phyloP scores from a whole-genome alignment of 1,140 invertebrate species.

The Tetranychus urticae region DNA sequence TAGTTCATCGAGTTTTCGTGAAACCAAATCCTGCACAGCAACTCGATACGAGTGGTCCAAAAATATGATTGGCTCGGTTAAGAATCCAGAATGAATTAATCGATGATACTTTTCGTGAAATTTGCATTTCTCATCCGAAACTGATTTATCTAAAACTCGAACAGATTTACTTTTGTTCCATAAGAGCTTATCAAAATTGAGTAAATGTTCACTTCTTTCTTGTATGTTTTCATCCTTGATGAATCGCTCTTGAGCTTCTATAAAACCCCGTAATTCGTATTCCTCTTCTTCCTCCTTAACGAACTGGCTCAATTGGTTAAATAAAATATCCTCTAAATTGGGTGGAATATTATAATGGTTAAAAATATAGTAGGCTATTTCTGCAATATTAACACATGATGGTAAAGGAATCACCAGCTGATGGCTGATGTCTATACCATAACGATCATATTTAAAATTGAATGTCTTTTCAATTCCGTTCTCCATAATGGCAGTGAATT shows the following conservation, averaged over 20 bases:
- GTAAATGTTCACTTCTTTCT: constrained; percentile 33
- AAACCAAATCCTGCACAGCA: constrained; percentile 37
- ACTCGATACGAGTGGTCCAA: constrained; percentile 51
- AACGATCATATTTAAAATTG: background rate
- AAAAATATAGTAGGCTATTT: constrained; percentile 38
- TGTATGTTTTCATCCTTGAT: constrained; percentile 17
- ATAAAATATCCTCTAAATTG: constrained; percentile 31
- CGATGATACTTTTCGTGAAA: constrained; percentile 55
- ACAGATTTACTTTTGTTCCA: constrained; percentile 37
- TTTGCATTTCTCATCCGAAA: constrained; percentile 16
- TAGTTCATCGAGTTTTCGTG: constrained; percentile 36
- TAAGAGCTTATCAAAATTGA: constrained; percentile 40
- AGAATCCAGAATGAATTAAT: constrained; percentile 50
- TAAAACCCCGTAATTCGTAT: constrained; percentile 24
- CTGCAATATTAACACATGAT: constrained; percentile 19
- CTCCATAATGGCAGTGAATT: background rate
- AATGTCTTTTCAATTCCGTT: background rate
- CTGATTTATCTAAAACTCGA: constrained; percentile 14
- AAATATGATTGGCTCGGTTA: constrained; percentile 42
- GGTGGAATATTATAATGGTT: constrained; percentile 41
- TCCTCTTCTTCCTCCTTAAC: constrained; percentile 25
- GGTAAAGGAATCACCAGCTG: background rate
- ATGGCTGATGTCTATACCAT: background rate
- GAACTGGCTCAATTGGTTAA: constrained; percentile 19
- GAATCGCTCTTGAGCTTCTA: constrained; percentile 23